Conservation (phyloP, 1,140 invertebrate genomes). For the Subanguina moxae region DNA sequence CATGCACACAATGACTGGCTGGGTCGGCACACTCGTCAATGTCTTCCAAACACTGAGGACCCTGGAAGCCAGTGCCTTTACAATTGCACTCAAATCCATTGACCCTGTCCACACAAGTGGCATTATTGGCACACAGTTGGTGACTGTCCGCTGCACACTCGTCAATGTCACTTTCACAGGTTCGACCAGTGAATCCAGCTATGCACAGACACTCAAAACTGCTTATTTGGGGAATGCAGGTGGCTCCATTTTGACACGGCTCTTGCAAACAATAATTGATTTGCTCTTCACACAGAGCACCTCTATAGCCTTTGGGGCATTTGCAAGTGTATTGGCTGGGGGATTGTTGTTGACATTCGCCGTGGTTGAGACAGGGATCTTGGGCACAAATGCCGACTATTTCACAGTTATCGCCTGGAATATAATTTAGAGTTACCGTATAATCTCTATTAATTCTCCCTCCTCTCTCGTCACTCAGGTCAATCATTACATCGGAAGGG, state of each 20-base stretch:
- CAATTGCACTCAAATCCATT: slow-evolving; percentile 55
- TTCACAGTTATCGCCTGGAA: slow-evolving; percentile 49
- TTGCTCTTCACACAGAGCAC: slow-evolving; percentile 58
- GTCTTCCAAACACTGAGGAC: slow-evolving; percentile 46
- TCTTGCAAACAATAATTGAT: slow-evolving; percentile 52
- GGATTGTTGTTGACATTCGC: slow-evolving; percentile 48
- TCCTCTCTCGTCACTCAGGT: too few species aligned
- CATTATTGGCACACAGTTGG: slow-evolving; percentile 9
- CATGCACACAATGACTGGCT: slow-evolving; percentile 41
- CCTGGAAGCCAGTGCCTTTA: slow-evolving; percentile 49
- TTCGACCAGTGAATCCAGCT: slow-evolving; percentile 48
- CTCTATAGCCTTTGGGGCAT: slow-evolving; percentile 59
- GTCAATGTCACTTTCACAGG: slow-evolving; percentile 55
- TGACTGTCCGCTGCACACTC: slow-evolving; percentile 40
- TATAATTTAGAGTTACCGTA: too few species aligned
- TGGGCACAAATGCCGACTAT: slow-evolving; percentile 45
- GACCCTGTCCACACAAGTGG: slow-evolving; percentile 51
- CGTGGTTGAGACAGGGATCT: slow-evolving; percentile 45
- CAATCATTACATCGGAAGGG: too few species aligned
- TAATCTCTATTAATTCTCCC: too few species aligned
- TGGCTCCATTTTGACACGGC: slow-evolving; percentile 53
- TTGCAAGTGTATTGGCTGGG: slow-evolving; percentile 52
- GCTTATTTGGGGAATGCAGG: slow-evolving; percentile 40
- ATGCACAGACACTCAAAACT: slow-evolving; percentile 47
- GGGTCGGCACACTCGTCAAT: slow-evolving; percentile 48